Conservation (phyloP, 2,797 vertebrate genomes). For the Diplodus sargus region DNA sequence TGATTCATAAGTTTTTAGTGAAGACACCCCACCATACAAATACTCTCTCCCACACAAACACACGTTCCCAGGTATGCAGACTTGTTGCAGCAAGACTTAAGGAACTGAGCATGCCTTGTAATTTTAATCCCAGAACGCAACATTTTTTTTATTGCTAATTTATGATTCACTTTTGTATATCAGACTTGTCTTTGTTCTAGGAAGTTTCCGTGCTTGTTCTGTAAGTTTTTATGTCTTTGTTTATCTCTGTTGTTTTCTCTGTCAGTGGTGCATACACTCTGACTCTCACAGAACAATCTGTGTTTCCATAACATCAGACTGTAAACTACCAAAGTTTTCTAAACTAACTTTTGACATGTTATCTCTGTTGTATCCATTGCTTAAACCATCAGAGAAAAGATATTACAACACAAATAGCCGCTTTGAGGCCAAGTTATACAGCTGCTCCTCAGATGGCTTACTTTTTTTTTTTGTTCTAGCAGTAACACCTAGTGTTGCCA, state of each 20-base stretch:
- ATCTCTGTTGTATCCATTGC: background rate
- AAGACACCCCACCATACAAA: conserved; percentile 22
- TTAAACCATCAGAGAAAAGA: conserved; percentile 41
- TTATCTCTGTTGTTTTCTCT: background rate
- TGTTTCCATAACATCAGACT: background rate
- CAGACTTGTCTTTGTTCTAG: conserved; percentile 6
- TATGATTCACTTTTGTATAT: conserved; percentile 28
- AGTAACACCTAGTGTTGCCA: conserved; percentile 41
- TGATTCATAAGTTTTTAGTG: conserved; percentile 34
- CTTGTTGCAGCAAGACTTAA: conserved; percentile 74
- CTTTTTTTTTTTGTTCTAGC: conserved; percentile 14
- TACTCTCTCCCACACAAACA: conserved; percentile 25
- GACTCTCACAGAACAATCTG: background rate
- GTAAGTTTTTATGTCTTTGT: background rate
- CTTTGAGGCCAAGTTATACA: conserved; percentile 40
- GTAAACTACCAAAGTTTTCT: background rate
- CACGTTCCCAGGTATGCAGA: conserved; percentile 69
- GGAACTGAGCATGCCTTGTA: conserved; percentile 45
- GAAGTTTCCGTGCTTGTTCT: background rate
- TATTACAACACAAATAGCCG: conserved; percentile 45
- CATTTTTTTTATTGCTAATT: conserved; percentile 35
- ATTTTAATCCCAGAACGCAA: conserved; percentile 65
- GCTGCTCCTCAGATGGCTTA: conserved; percentile 43
- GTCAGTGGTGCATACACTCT: background rate
- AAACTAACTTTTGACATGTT: conserved; percentile 14